These are phyloP conservation scores for Leptodactylus fallax DNA, from an alignment of 2,797 vertebrate species.

Conservation along the genomic window DNA sequence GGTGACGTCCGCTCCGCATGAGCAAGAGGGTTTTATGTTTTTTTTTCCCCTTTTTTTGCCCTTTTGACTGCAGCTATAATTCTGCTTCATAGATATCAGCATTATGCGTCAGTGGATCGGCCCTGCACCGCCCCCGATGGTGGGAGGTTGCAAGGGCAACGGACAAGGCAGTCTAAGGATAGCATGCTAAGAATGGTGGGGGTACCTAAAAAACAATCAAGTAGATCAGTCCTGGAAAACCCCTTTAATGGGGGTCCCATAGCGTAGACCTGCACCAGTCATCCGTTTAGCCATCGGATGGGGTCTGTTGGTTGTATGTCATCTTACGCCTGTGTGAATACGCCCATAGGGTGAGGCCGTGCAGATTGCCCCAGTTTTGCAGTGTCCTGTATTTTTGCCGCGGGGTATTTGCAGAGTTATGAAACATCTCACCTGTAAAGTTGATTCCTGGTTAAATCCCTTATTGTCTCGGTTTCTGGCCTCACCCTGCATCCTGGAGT, in stretches of 20 bases:
- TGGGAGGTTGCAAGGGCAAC: too few species aligned
- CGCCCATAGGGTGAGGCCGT: too few species aligned
- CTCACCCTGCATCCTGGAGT: not conserved
- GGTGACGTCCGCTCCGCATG: not conserved
- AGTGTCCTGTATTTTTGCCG: not conserved
- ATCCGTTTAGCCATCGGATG: too few species aligned
- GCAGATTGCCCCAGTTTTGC: not conserved
- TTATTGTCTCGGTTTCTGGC: not conserved
- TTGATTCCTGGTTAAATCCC: not conserved
- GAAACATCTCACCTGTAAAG: not conserved
- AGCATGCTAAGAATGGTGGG: too few species aligned
- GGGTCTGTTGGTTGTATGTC: too few species aligned
- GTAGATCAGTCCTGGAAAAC: too few species aligned
- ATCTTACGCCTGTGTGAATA: too few species aligned
- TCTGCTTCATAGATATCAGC: not conserved
- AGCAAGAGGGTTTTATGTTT: not conserved
- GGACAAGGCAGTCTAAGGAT: not conserved
- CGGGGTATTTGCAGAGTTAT: not conserved
- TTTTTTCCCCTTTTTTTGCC: not conserved
- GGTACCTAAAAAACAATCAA: too few species aligned
- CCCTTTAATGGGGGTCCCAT: too few species aligned
- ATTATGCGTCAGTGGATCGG: too few species aligned
- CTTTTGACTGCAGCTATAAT: not conserved
- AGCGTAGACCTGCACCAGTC: too few species aligned
- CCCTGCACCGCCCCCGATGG: too few species aligned